Conservation (phyloP, 2,113 vertebrate genomes). For the Notarius quadriscutis region DNA sequence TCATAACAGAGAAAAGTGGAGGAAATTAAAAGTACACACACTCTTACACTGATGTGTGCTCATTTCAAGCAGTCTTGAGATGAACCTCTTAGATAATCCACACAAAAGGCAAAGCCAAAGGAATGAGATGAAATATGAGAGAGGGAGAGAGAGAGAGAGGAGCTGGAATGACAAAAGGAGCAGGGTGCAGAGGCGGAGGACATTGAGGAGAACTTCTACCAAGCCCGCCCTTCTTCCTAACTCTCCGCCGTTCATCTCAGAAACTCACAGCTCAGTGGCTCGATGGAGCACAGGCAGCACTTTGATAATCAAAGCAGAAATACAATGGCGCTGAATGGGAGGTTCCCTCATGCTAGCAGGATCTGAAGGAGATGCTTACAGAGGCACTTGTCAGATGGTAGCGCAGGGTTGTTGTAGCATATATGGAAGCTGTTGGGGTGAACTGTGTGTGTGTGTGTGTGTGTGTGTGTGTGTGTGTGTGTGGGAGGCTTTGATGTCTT, state of each 20-base stretch:
- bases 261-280: slow-evolving; percentile 25
- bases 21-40: slow-evolving; percentile 23
- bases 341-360: slow-evolving; percentile 68
- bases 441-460: slow-evolving; percentile 11
- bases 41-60: slow-evolving; percentile 1
- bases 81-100: slow-evolving; percentile 39
- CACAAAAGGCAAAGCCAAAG: slow-evolving; percentile 37
- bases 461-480: neutral
- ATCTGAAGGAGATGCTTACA: slow-evolving; percentile 71
- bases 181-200: slow-evolving; percentile 28
- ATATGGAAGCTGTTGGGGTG: slow-evolving; percentile 68
- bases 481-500: slow-evolving; percentile 45
- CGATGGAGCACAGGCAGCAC: slow-evolving; percentile 53
- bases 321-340: slow-evolving; percentile 63
- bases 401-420: slow-evolving; percentile 68
- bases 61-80: slow-evolving; percentile 38
- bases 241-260: slow-evolving; percentile 30
- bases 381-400: slow-evolving; percentile 72
- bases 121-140: slow-evolving; percentile 16
- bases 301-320: slow-evolving; percentile 70
- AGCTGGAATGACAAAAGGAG: slow-evolving; percentile 46
- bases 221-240: slow-evolving; percentile 22
- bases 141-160: slow-evolving; percentile 5
- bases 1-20: slow-evolving; percentile 11
- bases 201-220: slow-evolving; percentile 13